Percentiles rank a stretch among this genome's conserved stretches.
Conservation (phyloP, 1,140 invertebrate genomes). For the Prorops nasuta region DNA sequence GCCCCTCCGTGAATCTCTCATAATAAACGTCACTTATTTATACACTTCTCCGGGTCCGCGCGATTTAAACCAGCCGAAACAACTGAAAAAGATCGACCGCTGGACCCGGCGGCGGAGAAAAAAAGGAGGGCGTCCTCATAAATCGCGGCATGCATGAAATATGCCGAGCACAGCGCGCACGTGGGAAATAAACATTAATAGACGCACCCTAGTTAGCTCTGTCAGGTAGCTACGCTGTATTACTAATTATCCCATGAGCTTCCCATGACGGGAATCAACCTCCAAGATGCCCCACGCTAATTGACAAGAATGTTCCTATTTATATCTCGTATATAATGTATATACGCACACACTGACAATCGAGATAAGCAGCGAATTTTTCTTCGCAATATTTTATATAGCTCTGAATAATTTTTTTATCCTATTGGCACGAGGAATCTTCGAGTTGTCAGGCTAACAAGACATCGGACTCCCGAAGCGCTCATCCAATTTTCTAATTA, state of each 20-base stretch:
- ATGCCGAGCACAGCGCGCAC: slow-evolving; percentile 7
- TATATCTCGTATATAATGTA: too few species aligned
- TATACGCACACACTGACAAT: too few species aligned
- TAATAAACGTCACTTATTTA: slow-evolving; percentile 45
- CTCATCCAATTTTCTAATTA: slow-evolving; percentile 14
- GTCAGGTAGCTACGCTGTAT: neutral
- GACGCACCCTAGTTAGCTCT: slow-evolving; percentile 24
- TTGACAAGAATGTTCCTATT: too few species aligned
- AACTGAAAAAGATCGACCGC: slow-evolving; percentile 24
- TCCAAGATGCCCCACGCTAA: too few species aligned
- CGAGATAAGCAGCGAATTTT: too few species aligned
- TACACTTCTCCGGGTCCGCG: slow-evolving; percentile 17
- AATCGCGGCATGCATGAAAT: slow-evolving; percentile 17
- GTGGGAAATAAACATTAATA: slow-evolving; percentile 32
- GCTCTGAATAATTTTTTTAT: too few species aligned
- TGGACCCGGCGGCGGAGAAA: slow-evolving; percentile 13
- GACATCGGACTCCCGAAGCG: slow-evolving; percentile 7
- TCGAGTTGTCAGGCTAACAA: slow-evolving; percentile 9
- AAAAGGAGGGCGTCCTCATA: slow-evolving; percentile 15
- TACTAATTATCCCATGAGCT: slow-evolving; percentile 28
- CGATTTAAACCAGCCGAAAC: neutral
- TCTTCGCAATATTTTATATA: too few species aligned
- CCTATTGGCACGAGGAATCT: too few species aligned
- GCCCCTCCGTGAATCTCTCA: slow-evolving; percentile 20
- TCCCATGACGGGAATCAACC: too few species aligned